Evolutionary conservation across 2,888 invertebrate species (phyloP).

Genomic region (Clostera curtula): DNA sequence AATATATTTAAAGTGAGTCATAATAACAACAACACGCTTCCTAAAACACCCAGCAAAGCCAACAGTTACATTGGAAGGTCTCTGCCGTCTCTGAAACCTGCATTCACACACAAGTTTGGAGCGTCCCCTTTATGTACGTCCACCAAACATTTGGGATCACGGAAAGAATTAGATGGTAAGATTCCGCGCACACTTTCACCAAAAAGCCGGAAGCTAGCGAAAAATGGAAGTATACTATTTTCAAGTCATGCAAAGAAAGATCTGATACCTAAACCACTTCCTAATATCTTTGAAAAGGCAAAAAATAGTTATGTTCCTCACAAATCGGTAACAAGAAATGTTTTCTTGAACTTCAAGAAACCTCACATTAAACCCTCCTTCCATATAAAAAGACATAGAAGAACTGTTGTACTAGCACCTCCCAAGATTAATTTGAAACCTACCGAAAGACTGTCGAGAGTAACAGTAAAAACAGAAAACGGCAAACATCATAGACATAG

Average conservation of each 20-base stretch:
- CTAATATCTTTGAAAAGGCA: conserved; percentile 60
- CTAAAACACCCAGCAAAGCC: conserved; percentile 54
- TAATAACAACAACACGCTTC: conserved; percentile 58
- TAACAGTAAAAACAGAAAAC: conserved; percentile 62
- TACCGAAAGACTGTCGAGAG: conserved; percentile 55
- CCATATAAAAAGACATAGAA: conserved; percentile 72
- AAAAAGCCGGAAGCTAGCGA: conserved; percentile 47
- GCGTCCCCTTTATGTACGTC: conserved; percentile 51
- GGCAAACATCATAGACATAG: conserved; percentile 65
- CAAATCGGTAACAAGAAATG: conserved; percentile 59
- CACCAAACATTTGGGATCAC: conserved; percentile 36
- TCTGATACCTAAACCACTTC: conserved; percentile 40
- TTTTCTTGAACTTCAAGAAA: conserved; percentile 65
- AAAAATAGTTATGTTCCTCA: conserved; percentile 64
- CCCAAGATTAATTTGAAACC: conserved; percentile 65
- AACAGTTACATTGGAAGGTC: conserved; percentile 42
- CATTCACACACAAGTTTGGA: conserved; percentile 66
- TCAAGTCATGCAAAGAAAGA: conserved; percentile 46
- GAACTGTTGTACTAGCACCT: conserved; percentile 67
- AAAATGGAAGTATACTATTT: conserved; percentile 32
- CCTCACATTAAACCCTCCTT: conserved; percentile 56
- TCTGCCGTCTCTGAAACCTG: conserved; percentile 56
- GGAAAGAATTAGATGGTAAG: conserved; percentile 47
- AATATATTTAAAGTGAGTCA: conserved; percentile 67
- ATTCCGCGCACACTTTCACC: conserved; percentile 51